Evolutionary conservation across 2,888 invertebrate genomes (phyloP).

Genomic region (Ephialtes manifestator): DNA sequence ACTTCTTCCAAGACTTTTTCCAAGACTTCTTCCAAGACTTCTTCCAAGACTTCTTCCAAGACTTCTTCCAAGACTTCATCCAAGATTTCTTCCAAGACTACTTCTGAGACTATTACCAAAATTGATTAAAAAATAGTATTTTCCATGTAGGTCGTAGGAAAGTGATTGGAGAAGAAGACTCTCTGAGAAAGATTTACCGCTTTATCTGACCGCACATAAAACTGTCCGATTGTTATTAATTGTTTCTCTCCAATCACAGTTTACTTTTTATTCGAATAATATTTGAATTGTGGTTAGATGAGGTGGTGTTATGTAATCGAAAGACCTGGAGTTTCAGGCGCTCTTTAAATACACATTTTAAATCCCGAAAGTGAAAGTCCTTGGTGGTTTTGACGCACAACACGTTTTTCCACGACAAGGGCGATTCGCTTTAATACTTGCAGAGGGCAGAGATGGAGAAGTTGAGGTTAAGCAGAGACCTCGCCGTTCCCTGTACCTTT

Average conservation of each 20-base stretch:
- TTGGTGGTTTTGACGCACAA: slow-evolving; percentile 31
- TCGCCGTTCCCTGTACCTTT: slow-evolving; percentile 69
- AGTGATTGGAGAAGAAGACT: slow-evolving; percentile 37
- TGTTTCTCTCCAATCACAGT: slow-evolving; percentile 31
- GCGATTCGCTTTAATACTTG: slow-evolving; percentile 56
- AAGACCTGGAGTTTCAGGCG: neutral
- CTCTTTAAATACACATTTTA: slow-evolving; percentile 32
- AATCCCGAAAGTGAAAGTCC: slow-evolving; percentile 59
- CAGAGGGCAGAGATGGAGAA: slow-evolving; percentile 36
- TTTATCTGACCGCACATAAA: slow-evolving; percentile 75
- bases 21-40: too few relatives aligned
- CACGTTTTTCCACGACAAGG: slow-evolving; percentile 57
- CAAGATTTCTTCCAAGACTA: too few relatives aligned
- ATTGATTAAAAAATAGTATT: slow-evolving; percentile 19
- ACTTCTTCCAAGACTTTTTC: too few relatives aligned
- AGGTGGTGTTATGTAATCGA: neutral
- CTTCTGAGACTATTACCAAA: neutral
- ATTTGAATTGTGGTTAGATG: slow-evolving; percentile 19
- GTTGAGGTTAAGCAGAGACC: slow-evolving; percentile 15
- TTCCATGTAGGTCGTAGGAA: slow-evolving; percentile 16
- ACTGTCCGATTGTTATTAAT: slow-evolving; percentile 75
- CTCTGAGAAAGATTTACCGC: slow-evolving; percentile 69
- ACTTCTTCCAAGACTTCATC: too few relatives aligned
- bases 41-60: too few relatives aligned
- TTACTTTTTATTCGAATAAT: slow-evolving; percentile 28